Conservation (phyloP, 1,140 invertebrate genomes). For the Drosophila setifemur region DNA sequence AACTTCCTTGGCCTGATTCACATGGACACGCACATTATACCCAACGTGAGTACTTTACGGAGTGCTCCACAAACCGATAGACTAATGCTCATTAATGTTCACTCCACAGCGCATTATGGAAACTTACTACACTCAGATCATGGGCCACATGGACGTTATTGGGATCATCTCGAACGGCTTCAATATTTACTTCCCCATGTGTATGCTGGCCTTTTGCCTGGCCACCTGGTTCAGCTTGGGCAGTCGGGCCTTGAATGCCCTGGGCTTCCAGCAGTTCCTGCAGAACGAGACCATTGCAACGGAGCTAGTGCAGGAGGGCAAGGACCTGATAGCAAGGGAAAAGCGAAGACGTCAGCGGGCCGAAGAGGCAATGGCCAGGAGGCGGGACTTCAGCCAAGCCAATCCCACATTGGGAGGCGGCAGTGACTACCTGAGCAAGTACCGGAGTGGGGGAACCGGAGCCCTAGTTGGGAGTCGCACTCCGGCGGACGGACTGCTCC, state of each 20-base stretch:
- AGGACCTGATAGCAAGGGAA: conserved; percentile 94
- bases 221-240: conserved; percentile 98
- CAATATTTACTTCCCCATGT: conserved; percentile 99
- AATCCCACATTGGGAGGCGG: conserved; percentile 84
- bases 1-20: conserved; percentile 99
- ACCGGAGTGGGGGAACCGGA: conserved; percentile 82
- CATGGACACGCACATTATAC: conserved; percentile 98
- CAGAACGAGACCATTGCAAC: conserved; percentile 96
- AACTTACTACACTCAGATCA: conserved; percentile 89
- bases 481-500: conserved; percentile 75
- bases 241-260: conserved; percentile 91
- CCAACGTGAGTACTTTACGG: conserved; percentile 82
- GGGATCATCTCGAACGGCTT: conserved; percentile 98
- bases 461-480: conserved; percentile 39
- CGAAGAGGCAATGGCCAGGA: conserved; percentile 89
- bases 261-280: conserved; percentile 98
- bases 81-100: conserved; percentile 86
- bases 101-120: conserved; percentile 82
- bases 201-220: conserved; percentile 95
- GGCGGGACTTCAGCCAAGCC: conserved; percentile 86
- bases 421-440: conserved; percentile 82
- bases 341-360: conserved; percentile 90
- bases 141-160: conserved; percentile 99
- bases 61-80: background rate
- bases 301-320: conserved; percentile 96